Percentiles rank a stretch among this genome's conserved stretches.
These are phyloP conservation scores for Glyphotaelius pellucidus DNA, from an alignment of 2,888 invertebrate species.

Conservation along the genomic window DNA sequence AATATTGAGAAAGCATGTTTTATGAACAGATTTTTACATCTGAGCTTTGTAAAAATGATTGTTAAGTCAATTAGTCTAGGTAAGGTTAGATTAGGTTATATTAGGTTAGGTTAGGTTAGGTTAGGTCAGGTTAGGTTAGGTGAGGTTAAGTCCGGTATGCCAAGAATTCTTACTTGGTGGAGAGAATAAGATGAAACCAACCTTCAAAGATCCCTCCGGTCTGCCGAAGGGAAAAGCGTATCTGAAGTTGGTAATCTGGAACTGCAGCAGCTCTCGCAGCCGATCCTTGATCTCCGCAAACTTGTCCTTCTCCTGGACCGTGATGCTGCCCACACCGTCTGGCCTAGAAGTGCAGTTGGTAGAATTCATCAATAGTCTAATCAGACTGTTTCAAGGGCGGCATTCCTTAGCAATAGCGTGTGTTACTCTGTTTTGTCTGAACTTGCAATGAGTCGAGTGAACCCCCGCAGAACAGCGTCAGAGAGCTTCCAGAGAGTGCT, in stretches of 20 bases:
- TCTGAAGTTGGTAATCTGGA: conserved; percentile 99
- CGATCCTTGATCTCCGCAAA: conserved; percentile 98
- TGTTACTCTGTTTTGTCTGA: conserved; percentile 25
- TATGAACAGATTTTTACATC: neutral
- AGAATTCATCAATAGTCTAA: conserved; percentile 36
- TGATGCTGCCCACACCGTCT: conserved; percentile 99
- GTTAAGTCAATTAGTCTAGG: too few species aligned
- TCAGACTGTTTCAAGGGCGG: conserved; percentile 26
- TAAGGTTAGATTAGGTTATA: neutral
- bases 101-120: neutral
- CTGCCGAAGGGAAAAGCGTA: conserved; percentile 99
- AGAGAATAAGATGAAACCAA: conserved; percentile 64
- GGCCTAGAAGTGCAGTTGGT: conserved; percentile 82
- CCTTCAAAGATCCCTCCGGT: conserved; percentile 97
- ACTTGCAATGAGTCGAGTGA: neutral
- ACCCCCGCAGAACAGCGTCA: neutral
- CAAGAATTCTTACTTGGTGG: neutral
- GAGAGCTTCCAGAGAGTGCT: neutral
- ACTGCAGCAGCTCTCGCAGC: conserved; percentile 93
- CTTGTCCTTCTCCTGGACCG: conserved; percentile 97
- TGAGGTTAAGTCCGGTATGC: neutral
- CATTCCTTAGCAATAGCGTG: neutral
- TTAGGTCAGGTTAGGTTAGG: neutral
- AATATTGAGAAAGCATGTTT: neutral
- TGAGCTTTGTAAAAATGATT: neutral